Base-by-base conservation (phyloP, 2,888 invertebrate genomes). In the Cremastinae sp. region DNA sequence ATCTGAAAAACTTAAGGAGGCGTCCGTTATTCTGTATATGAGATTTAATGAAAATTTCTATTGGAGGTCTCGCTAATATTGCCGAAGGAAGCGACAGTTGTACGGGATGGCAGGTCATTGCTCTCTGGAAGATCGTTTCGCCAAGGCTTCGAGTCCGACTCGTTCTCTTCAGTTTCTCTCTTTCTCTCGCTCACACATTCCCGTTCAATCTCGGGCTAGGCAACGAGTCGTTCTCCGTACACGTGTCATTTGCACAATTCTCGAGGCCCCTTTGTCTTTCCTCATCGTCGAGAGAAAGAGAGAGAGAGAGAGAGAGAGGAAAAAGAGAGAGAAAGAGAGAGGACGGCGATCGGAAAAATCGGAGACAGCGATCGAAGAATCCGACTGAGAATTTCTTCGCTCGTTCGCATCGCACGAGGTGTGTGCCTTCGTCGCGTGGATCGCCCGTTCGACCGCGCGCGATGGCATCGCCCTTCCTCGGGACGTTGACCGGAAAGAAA, bases 401-500 rank as follows among this genome's bases (percentile, higher is more conserved):
- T 74, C 71, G 71, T 69, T 74, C 43, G 59, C 59, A 38, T 16
- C 53, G 58, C 51, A 59, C 49, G 41, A 69, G 41, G 51, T 43
- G 43, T 9, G 16, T 53, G 61, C 61, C 41, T n/a, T n/a, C 71
- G 45, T 20, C n/a, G n/a, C 62, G 71, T 73, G 79, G 73, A 62
- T 75, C 68, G 61, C 64, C 54, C n/a, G n/a, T n/a, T 68, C 73
- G 66, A 45, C 66, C 69, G 78, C 72, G 78, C 64, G 79, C 66
- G 70, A 72, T 77, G 56, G 77, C 78, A 77, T 8, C 18, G 53
- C 16, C 18, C 12, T 79, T 56, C 45, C 28, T 78, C 80, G 82
- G 84, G 85, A 80, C 84, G 51, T 84, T 85, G 84, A 83, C 85
- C 84, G 79, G 78, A 54, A 75, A 82, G 79, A 83, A 82, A 79